These are phyloP conservation scores for Tor tambroides DNA, from an alignment of 2,113 vertebrate species.

Conservation along the genomic window DNA sequence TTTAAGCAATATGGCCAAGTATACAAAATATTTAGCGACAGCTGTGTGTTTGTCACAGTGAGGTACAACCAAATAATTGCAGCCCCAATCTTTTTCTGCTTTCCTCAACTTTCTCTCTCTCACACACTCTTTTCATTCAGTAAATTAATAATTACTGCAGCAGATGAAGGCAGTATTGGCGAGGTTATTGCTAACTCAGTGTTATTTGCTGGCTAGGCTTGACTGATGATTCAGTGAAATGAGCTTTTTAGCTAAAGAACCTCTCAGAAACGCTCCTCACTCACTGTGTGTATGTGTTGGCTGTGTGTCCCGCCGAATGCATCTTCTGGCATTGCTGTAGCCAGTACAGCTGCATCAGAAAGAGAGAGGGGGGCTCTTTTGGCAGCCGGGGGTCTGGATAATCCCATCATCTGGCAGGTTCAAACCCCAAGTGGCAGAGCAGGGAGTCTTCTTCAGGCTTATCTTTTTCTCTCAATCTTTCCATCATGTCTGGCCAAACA, in stretches of 20 bases:
- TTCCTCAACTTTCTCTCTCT: not conserved
- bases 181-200: constrained; percentile 20
- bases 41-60: not conserved
- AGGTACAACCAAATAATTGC: not conserved
- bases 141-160: constrained; percentile 25
- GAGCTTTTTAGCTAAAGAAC: constrained; percentile 34
- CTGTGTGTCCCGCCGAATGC: not conserved
- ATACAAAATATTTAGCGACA: not conserved
- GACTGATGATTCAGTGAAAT: constrained; percentile 24
- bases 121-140: constrained; percentile 19
- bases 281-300: constrained; percentile 18
- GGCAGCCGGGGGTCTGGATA: not conserved
- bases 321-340: constrained; percentile 22
- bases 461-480: constrained; percentile 25
- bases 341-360: constrained; percentile 27
- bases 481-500: constrained; percentile 16
- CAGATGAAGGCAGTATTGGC: constrained; percentile 10
- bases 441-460: constrained; percentile 31
- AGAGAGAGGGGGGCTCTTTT: constrained; percentile 21
- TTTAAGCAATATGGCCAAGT: not conserved
- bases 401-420: constrained; percentile 41
- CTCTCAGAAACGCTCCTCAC: constrained; percentile 6
- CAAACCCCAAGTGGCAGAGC: constrained; percentile 33
- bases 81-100: not conserved
- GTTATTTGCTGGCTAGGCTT: constrained; percentile 26